phyloP scores from a whole-genome alignment of 1,140 invertebrate genomes.

The Leucophenga varia region DNA sequence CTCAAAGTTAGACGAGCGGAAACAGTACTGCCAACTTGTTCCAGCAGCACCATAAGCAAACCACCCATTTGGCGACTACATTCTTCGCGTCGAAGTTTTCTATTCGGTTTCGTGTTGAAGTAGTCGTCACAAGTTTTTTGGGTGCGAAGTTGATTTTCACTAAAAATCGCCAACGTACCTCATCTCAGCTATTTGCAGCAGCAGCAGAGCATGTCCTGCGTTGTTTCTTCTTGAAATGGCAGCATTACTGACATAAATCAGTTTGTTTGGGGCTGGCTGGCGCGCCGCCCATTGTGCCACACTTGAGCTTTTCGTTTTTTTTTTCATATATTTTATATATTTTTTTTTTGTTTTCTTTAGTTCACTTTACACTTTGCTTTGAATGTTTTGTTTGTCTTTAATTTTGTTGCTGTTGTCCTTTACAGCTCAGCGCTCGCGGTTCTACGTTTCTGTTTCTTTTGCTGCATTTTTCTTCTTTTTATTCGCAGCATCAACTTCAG shows the following conservation, averaged over 20 bases:
- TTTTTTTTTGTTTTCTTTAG: slow-evolving; percentile 2
- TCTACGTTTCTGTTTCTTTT: no score
- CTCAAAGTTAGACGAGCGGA: no score
- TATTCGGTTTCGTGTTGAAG: slow-evolving; percentile 1
- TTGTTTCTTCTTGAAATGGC: slow-evolving; percentile 13
- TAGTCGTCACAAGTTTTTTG: slow-evolving; percentile 2
- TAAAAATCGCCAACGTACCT: no score
- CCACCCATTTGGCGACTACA: no score
- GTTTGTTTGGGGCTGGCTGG: slow-evolving; percentile 27
- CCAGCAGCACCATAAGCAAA: no score
- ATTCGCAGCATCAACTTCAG: no score
- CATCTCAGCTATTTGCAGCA: slow-evolving; percentile 8
- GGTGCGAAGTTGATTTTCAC: slow-evolving; percentile 5
- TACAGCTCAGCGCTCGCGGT: no score
- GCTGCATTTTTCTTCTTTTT: no score
- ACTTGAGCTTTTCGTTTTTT: slow-evolving; percentile 38
- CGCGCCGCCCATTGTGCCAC: slow-evolving; percentile 51
- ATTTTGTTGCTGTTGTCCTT: slow-evolving; percentile 34
- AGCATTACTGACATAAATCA: slow-evolving; percentile 45
- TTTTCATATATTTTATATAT: slow-evolving; percentile 16
- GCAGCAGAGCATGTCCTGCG: slow-evolving; percentile 3
- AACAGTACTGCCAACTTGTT: no score
- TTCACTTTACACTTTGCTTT: slow-evolving; percentile 5
- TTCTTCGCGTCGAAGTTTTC: no score
- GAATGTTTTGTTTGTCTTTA: slow-evolving; percentile 44